Evolutionary conservation across 2,797 vertebrate species (phyloP).

Genomic region (Pseudocheirus occidentalis): DNA sequence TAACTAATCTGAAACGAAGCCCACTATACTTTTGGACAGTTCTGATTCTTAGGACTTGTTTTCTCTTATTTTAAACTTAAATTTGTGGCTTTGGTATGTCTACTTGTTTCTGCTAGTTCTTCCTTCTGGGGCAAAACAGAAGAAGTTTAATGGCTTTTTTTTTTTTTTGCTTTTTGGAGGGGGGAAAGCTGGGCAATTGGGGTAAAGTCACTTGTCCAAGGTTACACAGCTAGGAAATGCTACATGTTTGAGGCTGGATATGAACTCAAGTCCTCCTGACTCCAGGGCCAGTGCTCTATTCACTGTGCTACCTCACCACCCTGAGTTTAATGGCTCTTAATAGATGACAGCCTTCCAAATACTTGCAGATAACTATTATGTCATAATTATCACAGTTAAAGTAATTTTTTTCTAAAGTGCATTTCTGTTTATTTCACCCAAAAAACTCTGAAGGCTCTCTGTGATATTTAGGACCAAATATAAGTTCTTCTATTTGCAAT

Average conservation of each 20-base stretch:
- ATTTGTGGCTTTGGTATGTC: background rate
- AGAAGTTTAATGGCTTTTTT: background rate
- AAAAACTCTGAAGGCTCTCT: background rate
- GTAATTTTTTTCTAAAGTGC: background rate
- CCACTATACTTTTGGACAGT: background rate
- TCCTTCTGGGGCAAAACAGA: background rate
- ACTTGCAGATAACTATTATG: background rate
- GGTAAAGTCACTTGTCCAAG: no score
- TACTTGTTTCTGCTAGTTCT: background rate
- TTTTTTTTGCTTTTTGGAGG: no score
- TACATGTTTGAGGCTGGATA: no score
- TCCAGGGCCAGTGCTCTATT: no score
- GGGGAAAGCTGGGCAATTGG: no score
- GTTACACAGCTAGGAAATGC: no score
- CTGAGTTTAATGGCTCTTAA: background rate
- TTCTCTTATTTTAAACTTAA: background rate
- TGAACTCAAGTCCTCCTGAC: no score
- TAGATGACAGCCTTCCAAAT: background rate
- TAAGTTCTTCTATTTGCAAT: background rate
- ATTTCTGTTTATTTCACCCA: background rate
- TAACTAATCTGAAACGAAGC: background rate
- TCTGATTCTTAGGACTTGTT: background rate
- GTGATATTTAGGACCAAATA: background rate
- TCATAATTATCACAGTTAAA: background rate
- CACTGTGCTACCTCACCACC: no score